Base-by-base conservation (phyloP, 1,140 invertebrate species). In the Elymnias hypermnestra region DNA sequence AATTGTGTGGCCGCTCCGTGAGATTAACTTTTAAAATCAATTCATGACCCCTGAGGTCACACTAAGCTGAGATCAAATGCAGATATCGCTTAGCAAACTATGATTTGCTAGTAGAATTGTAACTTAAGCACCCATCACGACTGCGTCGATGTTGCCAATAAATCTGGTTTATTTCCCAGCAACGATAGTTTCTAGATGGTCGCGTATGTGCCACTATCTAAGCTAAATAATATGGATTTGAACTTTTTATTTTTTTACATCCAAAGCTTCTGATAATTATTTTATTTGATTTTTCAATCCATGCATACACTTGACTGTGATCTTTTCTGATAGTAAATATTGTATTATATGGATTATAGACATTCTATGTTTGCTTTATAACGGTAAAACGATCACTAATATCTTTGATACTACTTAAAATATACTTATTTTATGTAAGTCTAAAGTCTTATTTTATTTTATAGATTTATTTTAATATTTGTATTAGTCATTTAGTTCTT, bases 11-110 rank as follows among this genome's bases (percentile, higher is more conserved):
- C 31, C 39, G 51, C 43, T 48, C 33, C 18, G 53, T 54, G 65
- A 64, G 72, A 67, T 64, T 51, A 57, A 64, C 55, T 59, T 65
- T 81, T 69, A 76, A 69, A 81, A 72, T 81, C 76, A 81, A 81
- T 81, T 77, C 65, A 58, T 77, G 68, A 81, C 76, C 68, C 26
- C 18, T 0, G 14, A 52, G 72, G 69, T 76, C 60, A 63, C 22
- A 44, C 37, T 43, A 49, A 36, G 33, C 26, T 14, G 48, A 59
- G 65, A 69, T 70, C 48, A 35, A 28, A n/a, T 23, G 45, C 9
- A 47, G 65, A 78, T 74, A 73, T 48, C 42, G 55, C 49, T 64
- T 57, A 67, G 45, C 57, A 48, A 44, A 39, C 45, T 57, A 57
- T 63, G 39, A 52, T 53, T 59, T 53, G 55, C 57, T 39, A 41